Evolutionary conservation across 2,888 invertebrate species (phyloP).

Genomic region (Argyresthia albistria): DNA sequence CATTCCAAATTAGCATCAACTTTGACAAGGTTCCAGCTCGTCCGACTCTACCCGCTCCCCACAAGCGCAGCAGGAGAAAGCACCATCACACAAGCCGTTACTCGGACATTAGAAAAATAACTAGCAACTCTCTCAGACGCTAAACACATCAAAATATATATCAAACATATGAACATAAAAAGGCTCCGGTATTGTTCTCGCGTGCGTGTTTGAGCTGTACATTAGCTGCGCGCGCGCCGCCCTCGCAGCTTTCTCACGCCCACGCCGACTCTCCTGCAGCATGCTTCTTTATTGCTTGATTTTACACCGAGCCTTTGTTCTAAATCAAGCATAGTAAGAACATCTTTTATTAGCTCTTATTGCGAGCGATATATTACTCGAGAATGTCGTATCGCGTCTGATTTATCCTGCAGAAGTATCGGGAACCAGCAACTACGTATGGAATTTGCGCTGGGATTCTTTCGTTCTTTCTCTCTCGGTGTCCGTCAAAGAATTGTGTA

Average conservation of each 20-base stretch:
- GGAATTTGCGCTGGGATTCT: too few species aligned
- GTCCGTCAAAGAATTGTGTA: too few species aligned
- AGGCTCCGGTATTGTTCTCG: background rate
- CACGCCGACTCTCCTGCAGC: constrained; percentile 32
- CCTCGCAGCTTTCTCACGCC: constrained; percentile 57
- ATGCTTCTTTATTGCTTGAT: constrained; percentile 43
- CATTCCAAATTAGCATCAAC: too few species aligned
- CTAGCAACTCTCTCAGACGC: background rate
- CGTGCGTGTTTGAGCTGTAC: constrained; percentile 46
- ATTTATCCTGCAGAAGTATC: too few species aligned
- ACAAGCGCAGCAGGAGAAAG: too few species aligned
- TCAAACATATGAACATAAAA: background rate
- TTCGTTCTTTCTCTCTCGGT: too few species aligned
- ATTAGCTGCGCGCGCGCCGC: constrained; percentile 44
- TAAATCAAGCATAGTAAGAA: constrained; percentile 8
- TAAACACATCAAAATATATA: background rate
- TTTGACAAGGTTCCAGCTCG: too few species aligned
- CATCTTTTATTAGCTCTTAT: background rate
- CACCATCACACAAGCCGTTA: too few species aligned
- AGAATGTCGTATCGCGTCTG: background rate
- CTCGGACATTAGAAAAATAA: too few species aligned
- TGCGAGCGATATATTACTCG: background rate
- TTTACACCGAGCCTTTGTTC: constrained; percentile 26
- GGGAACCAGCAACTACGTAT: too few species aligned
- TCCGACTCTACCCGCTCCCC: too few species aligned